A percentile compares a stretch with the other conserved stretches of the same genome.
Evolutionary conservation across 1,140 invertebrate species (phyloP).

Genomic region (Parasteatoda tepidariorum): DNA sequence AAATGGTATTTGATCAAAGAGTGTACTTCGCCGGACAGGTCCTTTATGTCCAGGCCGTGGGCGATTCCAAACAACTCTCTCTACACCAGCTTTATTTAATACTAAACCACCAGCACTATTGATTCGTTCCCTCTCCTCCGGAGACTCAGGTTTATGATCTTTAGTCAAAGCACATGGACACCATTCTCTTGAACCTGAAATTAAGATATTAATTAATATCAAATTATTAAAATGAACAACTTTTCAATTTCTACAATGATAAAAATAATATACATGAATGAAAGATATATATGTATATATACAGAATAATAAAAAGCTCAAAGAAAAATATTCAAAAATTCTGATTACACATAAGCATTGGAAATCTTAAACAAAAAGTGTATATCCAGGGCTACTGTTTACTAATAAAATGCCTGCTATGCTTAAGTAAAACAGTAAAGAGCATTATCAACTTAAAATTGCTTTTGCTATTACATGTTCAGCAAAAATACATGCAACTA

Average conservation of each 20-base stretch:
- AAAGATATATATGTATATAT: too few species aligned
- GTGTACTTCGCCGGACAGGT: conserved; percentile 83
- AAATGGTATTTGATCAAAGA: conserved; percentile 95
- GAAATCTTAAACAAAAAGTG: too few species aligned
- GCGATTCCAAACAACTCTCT: conserved; percentile 96
- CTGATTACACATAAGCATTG: too few species aligned
- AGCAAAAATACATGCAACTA: too few species aligned
- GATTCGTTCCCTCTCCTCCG: conserved; percentile 87
- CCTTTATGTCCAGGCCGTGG: conserved; percentile 79
- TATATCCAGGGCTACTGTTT: too few species aligned
- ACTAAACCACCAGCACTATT: conserved; percentile 85
- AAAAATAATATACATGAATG: background rate
- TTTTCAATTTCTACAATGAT: background rate
- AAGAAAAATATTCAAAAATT: too few species aligned
- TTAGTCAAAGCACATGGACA: conserved; percentile 81
- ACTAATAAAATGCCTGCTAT: too few species aligned
- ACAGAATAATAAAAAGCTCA: too few species aligned
- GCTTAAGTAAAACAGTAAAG: too few species aligned
- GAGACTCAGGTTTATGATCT: conserved; percentile 95
- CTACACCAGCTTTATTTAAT: conserved; percentile 86
- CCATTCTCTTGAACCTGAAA: conserved; percentile 77
- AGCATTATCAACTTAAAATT: too few species aligned
- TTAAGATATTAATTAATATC: background rate
- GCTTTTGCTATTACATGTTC: too few species aligned
- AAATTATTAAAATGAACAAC: background rate